These are phyloP conservation scores for Calliphora vomitoria DNA, from an alignment of 2,888 invertebrate genomes.

Conservation along the genomic window DNA sequence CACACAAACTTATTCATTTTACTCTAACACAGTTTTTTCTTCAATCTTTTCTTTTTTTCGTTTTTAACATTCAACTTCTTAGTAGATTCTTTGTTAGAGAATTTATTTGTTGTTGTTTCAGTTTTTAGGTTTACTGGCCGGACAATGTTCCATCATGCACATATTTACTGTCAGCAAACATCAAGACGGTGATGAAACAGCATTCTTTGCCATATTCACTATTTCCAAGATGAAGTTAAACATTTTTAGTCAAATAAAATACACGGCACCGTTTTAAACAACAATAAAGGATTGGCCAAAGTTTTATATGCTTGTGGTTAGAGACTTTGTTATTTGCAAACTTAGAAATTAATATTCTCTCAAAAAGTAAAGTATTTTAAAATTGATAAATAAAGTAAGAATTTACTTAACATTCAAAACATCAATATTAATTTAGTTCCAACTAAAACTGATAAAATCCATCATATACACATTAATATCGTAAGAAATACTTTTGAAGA, in stretches of 20 bases:
- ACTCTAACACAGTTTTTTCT: conserved; percentile 16
- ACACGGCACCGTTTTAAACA: neutral
- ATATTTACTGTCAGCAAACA: conserved; percentile 40
- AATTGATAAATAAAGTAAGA: no score
- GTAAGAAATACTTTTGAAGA: no score
- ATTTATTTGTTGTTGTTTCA: conserved; percentile 25
- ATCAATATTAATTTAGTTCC: no score
- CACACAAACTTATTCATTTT: conserved; percentile 34
- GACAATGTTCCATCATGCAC: conserved; percentile 37
- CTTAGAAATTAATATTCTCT: neutral
- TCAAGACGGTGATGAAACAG: conserved; percentile 52
- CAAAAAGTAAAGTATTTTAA: neutral
- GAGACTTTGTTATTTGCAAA: conserved; percentile 17
- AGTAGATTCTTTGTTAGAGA: conserved; percentile 20
- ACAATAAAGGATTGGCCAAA: neutral
- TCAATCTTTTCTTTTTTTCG: conserved; percentile 16
- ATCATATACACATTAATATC: no score
- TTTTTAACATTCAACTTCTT: conserved; percentile 29
- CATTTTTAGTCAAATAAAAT: conserved; percentile 50
- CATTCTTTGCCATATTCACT: conserved; percentile 22
- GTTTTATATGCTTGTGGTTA: conserved; percentile 28
- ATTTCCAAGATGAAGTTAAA: conserved; percentile 44
- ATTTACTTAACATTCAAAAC: no score
- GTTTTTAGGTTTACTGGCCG: conserved; percentile 8
- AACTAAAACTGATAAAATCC: no score